Evolutionary conservation across 2,888 invertebrate genomes (phyloP), one percentile per base, ranked within the genome.

Genomic region (Cheilosia variabilis): DNA sequence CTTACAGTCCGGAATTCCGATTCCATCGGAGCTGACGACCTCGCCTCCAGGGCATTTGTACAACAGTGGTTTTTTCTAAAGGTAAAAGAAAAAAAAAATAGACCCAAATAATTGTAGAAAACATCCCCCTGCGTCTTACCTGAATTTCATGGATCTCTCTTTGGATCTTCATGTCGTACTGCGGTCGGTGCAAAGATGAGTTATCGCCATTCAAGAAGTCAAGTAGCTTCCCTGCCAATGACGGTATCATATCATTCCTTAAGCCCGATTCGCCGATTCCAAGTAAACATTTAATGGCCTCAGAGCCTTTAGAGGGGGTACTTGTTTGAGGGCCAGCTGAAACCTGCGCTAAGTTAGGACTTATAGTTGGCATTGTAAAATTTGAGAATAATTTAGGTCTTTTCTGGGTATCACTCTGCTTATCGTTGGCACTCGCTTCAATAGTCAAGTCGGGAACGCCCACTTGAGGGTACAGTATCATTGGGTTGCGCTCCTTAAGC

Each of bases 101-200:
- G 55, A 53, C 9, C 13, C 19, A 22, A 9, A 6, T 4, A 17
- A 27, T n/a, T 34, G 6, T 7, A 19, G 15, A 55, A 34, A 65
- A 27, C 17, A 3, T 24, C 7, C 7, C 55, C 24, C 31, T 13
- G n/a, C 1, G 9, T 9, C 69, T 87, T 76, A 91, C 91, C 88
- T 91, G 91, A 4, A 91, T 58, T 2, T 87, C 60, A 2, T 89
- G 89, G 53, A 91, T 88, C 57, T 90, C 88, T 55, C 89, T 90
- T 73, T 91, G 90, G 7, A 91, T 79, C 24, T 89, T 88, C 77
- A 88, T 88, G 75, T 90, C 89, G 34, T 89, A 89, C 0, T 88
- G 87, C 0, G 89, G 89, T 47, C 89, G 89, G 31, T 90, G 89
- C 0, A 87, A 78, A 0, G 89, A 87, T 4, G 87, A 63, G 60